These are phyloP conservation scores for Melanotaenia duboulayi DNA, from an alignment of 2,113 vertebrate genomes.

Conservation along the genomic window DNA sequence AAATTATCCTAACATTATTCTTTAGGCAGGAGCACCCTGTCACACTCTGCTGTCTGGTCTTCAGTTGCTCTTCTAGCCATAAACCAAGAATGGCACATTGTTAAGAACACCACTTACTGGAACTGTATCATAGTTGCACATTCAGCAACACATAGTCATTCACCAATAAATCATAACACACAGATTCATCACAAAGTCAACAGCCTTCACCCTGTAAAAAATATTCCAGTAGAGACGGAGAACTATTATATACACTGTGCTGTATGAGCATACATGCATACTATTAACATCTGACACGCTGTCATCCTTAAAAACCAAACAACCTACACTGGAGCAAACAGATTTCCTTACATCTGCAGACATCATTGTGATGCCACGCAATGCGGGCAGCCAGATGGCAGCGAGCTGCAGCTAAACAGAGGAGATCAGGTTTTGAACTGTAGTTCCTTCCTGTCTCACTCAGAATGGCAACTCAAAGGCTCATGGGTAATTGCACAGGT, in stretches of 20 bases:
- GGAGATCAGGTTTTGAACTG: slow-evolving; percentile 59
- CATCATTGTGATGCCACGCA: slow-evolving; percentile 64
- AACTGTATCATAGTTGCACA: slow-evolving; percentile 59
- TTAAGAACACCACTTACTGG: slow-evolving; percentile 62
- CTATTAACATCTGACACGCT: slow-evolving; percentile 71
- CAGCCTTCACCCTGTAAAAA: slow-evolving; percentile 61
- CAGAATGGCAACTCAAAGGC: slow-evolving; percentile 47
- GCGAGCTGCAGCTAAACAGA: slow-evolving; percentile 32
- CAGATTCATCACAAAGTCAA: slow-evolving; percentile 31
- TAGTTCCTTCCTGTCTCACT: slow-evolving; percentile 49
- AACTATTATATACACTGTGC: slow-evolving; percentile 41
- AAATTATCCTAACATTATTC: slow-evolving; percentile 25
- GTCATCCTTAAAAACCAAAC: slow-evolving; percentile 57
- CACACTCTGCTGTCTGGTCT: slow-evolving; percentile 21
- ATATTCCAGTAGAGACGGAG: slow-evolving; percentile 41
- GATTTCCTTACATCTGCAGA: slow-evolving; percentile 73
- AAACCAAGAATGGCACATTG: slow-evolving; percentile 54
- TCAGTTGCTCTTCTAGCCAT: slow-evolving; percentile 30
- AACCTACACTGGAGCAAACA: slow-evolving; percentile 67
- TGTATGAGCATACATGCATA: slow-evolving; percentile 68
- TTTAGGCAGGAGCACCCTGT: slow-evolving; percentile 10
- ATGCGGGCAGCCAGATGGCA: slow-evolving; percentile 71
- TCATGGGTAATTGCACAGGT: slow-evolving; percentile 58
- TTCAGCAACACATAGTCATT: slow-evolving; percentile 64
- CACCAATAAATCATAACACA: slow-evolving; percentile 72